Evolutionary conservation across 2,888 invertebrate genomes (phyloP), one percentile per base, ranked within the genome.

Genomic region (Parnassius apollo): DNA sequence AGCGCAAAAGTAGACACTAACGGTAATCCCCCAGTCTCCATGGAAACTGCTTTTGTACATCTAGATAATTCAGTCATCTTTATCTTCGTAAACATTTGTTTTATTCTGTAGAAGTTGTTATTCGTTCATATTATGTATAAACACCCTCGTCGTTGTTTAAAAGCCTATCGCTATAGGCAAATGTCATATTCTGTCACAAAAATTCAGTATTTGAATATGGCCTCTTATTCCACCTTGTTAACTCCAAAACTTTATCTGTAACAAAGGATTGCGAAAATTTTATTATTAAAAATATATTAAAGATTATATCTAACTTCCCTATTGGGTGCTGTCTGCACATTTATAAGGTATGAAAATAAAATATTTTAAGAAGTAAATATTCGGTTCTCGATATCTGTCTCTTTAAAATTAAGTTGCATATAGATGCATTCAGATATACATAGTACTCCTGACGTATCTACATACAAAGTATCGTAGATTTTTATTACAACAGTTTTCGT

Each of bases 401-500:
- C 7, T 35, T 35, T 7, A 35, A 25, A 35, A 35, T 35, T 4
- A 13, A 46, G 50, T 13, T 61, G 61, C 50, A 61, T 22, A 25
- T 13, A 44, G 49, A 55, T 61, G 60, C 49, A 25, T 59, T 62
- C 55, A 65, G 53, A 49, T 58, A 51, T 58, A 13, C 56, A 56
- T 45, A 12, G 50, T 56, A 51, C 56, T 56, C 44, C 42, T 50
- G 58, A 57, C 56, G 71, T 66, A 61, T 68, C 66, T 67, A 63
- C 61, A 57, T 67, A 68, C 68, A 71, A 74, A 77, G 83, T 77
- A 80, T 79, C 79, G 80, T 83, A 84, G 85, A 88, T 90, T 91
- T 88, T 89, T 90, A 90, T 89, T 86, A 82, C 83, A 77, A 77
- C 83, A 80, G 87, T 86, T 86, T 84, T 86, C 87, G 85, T 77